Evolutionary conservation across 2,888 invertebrate species (phyloP), one percentile per base, ranked within the genome.

Genomic region (Omphaloscelis lunosa): DNA sequence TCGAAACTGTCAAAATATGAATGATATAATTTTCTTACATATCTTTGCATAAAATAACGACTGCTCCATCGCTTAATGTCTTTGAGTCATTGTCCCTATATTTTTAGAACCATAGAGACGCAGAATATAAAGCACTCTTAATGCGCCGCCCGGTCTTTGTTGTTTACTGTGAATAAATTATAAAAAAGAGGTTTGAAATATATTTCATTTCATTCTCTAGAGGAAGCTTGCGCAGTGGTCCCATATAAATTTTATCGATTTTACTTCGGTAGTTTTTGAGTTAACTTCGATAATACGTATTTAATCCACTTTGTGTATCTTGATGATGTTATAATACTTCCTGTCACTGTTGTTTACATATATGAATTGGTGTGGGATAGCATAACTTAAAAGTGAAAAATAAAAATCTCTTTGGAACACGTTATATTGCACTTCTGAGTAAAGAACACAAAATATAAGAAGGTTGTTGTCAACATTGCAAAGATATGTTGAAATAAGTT

Each of bases 61-160:
- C 41, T 61, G 45, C 39, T 67, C 65, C 72, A 77, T 68, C 58
- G 74, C 62, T 77, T 79, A 67, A 83, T 83, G 66, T 71, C 51
- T 86, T 80, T 77, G 82, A 74, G 85, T 88, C 82, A 79, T 82
- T 80, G 85, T 83, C 74, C 78, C 80, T 80, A 80, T 77, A 75
- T 76, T 80, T 82, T 86, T 85, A 85, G 85, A 85, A 80, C 65
- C 73, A 80, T 69, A 68, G 80, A 80, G 73, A 79, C 63, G 63
- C 69, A 29, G 89, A 89, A 90, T 89, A 84, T 81, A 90, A 89
- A 89, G 74, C 59, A 83, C 82, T 74, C 62, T 71, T 89, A 89
- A 89, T 89, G 84, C 39, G 76, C 67, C 76, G 82, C 79, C 86
- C 45, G 78, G 82, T 82, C 82, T 80, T 90, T 89, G 83, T 88